These are phyloP conservation scores for Patella caerulea DNA, from an alignment of 2,888 invertebrate genomes.

Conservation along the genomic window DNA sequence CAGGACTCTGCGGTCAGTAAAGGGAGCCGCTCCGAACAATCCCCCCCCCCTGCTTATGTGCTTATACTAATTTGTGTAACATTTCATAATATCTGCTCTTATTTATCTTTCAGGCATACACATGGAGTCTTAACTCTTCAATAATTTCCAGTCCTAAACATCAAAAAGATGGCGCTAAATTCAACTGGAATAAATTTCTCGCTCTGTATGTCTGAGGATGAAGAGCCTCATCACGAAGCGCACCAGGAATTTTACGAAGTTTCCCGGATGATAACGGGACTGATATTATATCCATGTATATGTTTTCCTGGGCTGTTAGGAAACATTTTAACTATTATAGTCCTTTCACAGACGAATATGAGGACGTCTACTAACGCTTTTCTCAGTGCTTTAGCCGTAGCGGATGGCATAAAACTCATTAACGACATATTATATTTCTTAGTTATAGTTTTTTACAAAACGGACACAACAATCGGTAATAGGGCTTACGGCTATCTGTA, in stretches of 20 bases:
- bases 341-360: constrained; percentile 59
- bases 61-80: too few relatives aligned
- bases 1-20: too few relatives aligned
- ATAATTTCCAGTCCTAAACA: neutral
- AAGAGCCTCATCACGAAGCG: constrained; percentile 14
- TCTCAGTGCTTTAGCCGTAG: constrained; percentile 59
- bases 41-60: too few relatives aligned
- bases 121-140: too few relatives aligned
- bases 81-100: too few relatives aligned
- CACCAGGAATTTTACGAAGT: constrained; percentile 55
- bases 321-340: constrained; percentile 59
- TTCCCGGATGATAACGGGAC: constrained; percentile 55
- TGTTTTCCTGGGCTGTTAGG: constrained; percentile 61
- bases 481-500: constrained; percentile 57
- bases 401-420: constrained; percentile 62
- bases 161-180: neutral
- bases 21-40: too few relatives aligned
- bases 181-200: neutral
- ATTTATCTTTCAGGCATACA: too few relatives aligned
- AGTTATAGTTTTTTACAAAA: constrained; percentile 52
- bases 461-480: constrained; percentile 45
- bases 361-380: constrained; percentile 64
- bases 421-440: constrained; percentile 64
- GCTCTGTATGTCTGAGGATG: neutral
- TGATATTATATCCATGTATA: constrained; percentile 60